Percentiles rank a stretch among this genome's conserved stretches.
These are phyloP conservation scores for Phrynocephalus guinanensis DNA, from an alignment of 2,797 vertebrate species.

Conservation along the genomic window DNA sequence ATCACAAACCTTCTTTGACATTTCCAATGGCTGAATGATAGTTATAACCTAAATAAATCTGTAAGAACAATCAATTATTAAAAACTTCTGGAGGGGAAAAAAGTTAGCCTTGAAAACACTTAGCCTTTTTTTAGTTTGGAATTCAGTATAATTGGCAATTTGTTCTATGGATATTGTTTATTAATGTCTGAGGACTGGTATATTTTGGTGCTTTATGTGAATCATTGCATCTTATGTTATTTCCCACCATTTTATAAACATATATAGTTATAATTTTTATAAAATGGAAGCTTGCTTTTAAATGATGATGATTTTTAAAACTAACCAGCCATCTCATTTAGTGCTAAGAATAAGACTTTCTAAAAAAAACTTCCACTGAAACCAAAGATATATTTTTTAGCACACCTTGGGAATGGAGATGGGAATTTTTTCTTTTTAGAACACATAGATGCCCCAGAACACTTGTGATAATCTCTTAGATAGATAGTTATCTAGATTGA, in stretches of 20 bases:
- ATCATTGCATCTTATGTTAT: background rate
- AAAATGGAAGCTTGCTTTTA: too few species aligned
- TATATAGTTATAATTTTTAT: too few species aligned
- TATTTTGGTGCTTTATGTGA: background rate
- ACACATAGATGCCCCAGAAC: too few species aligned
- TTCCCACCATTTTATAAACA: too few species aligned
- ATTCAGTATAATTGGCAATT: slow-evolving; percentile 17
- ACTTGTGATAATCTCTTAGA: too few species aligned
- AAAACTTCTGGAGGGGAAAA: background rate
- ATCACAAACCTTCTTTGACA: background rate
- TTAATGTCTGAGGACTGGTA: slow-evolving; percentile 15
- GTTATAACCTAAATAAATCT: slow-evolving; percentile 17
- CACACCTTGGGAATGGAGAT: background rate
- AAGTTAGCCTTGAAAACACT: slow-evolving; percentile 25
- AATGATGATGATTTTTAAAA: background rate
- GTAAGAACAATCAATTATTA: background rate
- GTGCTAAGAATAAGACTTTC: background rate
- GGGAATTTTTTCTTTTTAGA: too few species aligned
- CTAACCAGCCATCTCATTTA: background rate
- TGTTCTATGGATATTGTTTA: slow-evolving; percentile 34
- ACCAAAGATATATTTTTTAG: background rate
- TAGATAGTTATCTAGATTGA: too few species aligned
- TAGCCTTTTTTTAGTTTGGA: slow-evolving; percentile 25
- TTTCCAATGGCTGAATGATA: background rate
- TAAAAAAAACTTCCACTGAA: background rate